Evolutionary conservation across 2,113 vertebrate genomes (phyloP).

Genomic region (Aleadryas rufinucha): DNA sequence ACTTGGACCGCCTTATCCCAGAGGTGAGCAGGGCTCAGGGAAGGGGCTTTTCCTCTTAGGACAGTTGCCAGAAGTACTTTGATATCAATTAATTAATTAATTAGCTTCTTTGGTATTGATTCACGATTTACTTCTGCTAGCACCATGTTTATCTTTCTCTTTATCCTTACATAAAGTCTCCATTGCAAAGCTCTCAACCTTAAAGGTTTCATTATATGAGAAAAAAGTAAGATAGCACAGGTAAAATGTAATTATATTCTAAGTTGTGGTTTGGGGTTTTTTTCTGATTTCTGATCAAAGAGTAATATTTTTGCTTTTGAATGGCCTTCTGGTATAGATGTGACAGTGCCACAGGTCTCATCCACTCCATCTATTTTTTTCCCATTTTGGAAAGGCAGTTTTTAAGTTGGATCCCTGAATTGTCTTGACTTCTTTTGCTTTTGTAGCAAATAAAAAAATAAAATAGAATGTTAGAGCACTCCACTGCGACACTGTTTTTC

Average conservation of each 20-base stretch:
- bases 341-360: background rate
- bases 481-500: background rate
- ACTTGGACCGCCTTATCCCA: slow-evolving; percentile 86
- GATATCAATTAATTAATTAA: background rate
- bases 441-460: background rate
- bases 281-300: background rate
- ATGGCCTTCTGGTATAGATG: background rate
- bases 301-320: background rate
- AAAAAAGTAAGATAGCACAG: background rate
- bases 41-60: background rate
- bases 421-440: background rate
- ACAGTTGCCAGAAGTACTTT: background rate
- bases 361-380: background rate
- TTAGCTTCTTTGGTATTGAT: background rate
- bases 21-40: slow-evolving; percentile 74
- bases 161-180: background rate
- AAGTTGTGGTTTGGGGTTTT: background rate
- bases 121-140: background rate
- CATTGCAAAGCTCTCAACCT: background rate
- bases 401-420: background rate
- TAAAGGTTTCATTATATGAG: background rate
- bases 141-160: background rate
- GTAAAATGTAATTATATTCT: background rate
- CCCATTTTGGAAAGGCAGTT: background rate
- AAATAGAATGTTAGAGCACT: background rate